phyloP scores from a whole-genome alignment of 2,888 invertebrate genomes.

The Spilosoma lubricipeda region DNA sequence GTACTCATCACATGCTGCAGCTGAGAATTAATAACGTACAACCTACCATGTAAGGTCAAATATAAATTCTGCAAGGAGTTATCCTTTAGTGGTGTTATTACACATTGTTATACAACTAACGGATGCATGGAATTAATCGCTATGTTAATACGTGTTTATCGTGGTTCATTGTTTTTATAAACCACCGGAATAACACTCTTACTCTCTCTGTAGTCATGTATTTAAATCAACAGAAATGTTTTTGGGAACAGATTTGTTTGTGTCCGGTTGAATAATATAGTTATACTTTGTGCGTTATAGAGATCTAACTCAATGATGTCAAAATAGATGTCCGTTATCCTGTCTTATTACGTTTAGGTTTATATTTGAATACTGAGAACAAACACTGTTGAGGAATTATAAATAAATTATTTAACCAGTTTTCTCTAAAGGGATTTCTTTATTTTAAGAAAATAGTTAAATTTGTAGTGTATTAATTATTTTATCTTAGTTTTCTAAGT shows the following conservation, averaged over 20 bases:
- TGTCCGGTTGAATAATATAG: too few relatives aligned
- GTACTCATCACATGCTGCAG: constrained; percentile 9
- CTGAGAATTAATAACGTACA: not conserved
- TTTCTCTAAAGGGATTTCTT: not conserved
- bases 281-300: too few relatives aligned
- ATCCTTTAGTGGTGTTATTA: constrained; percentile 2
- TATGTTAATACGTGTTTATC: not conserved
- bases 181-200: not conserved
- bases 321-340: too few relatives aligned
- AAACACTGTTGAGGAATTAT: not conserved
- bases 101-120: constrained; percentile 2
- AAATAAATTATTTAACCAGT: not conserved
- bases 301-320: too few relatives aligned
- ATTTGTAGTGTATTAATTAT: not conserved
- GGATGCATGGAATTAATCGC: not conserved
- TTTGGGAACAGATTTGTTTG: not conserved
- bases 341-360: too few relatives aligned
- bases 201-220: not conserved
- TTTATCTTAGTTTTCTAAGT: too few relatives aligned
- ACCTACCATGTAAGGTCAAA: constrained; percentile 3
- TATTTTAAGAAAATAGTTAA: not conserved
- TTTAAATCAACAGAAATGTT: not conserved
- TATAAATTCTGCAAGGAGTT: constrained; percentile 2
- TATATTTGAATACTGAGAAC: not conserved
- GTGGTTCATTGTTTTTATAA: too few relatives aligned